These are phyloP conservation scores for Drusus annulatus DNA, from an alignment of 1,140 invertebrate genomes.

Conservation along the genomic window DNA sequence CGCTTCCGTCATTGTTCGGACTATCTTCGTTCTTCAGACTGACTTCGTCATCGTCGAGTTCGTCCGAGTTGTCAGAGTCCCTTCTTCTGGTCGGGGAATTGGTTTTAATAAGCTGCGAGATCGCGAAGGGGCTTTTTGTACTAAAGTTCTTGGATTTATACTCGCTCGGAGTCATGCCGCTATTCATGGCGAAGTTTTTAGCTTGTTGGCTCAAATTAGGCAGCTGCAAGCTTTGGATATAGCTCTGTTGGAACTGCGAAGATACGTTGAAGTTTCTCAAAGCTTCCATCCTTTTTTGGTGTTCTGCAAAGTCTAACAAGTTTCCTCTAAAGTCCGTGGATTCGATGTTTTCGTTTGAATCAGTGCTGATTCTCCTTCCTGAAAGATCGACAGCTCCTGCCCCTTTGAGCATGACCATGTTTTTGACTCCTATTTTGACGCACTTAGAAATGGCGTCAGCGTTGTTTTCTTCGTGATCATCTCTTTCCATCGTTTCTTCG, in stretches of 20 bases:
- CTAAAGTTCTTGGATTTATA: constrained; percentile 66
- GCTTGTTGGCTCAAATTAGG: constrained; percentile 34
- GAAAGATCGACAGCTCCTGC: constrained; percentile 66
- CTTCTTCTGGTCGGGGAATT: constrained; percentile 71
- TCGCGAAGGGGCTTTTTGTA: constrained; percentile 72
- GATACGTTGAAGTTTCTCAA: constrained; percentile 48
- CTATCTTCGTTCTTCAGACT: constrained; percentile 47
- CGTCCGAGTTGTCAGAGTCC: constrained; percentile 67
- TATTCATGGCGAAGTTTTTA: constrained; percentile 40
- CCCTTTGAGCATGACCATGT: constrained; percentile 68
- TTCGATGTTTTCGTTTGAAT: constrained; percentile 70
- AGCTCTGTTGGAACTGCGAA: constrained; percentile 67
- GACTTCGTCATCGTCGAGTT: constrained; percentile 63
- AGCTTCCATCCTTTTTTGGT: constrained; percentile 51
- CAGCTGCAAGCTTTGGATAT: constrained; percentile 70
- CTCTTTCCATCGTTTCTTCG: constrained; percentile 17
- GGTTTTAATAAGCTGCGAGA: constrained; percentile 71
- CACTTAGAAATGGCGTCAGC: constrained; percentile 60
- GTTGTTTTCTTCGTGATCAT: constrained; percentile 62
- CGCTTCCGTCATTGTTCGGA: constrained; percentile 37
- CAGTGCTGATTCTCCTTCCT: constrained; percentile 67
- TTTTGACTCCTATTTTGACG: constrained; percentile 69
- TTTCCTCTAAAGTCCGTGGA: constrained; percentile 44
- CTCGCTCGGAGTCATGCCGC: constrained; percentile 50
- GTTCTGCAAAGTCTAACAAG: constrained; percentile 51